phyloP scores from a whole-genome alignment of 2,888 invertebrate species.

The Cactoblastis cactorum region DNA sequence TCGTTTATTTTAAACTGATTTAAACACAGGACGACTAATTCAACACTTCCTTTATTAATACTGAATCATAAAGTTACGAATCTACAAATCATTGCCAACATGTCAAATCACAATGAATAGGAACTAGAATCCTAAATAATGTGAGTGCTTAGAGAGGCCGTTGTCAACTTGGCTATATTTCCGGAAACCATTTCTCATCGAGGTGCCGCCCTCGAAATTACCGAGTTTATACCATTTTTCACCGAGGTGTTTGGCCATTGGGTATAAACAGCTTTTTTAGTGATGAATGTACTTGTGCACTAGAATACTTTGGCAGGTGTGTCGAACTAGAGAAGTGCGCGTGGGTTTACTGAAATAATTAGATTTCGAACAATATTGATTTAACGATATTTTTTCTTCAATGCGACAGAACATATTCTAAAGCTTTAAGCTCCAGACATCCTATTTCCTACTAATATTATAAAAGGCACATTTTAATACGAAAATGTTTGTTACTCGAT shows the following conservation, averaged over 20 bases:
- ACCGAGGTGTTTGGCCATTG: conserved; percentile 35
- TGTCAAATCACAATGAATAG: conserved; percentile 21
- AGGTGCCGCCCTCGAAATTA: conserved; percentile 25
- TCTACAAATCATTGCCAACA: conserved; percentile 21
- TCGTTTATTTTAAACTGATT: not conserved
- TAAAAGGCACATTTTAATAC: too few species aligned
- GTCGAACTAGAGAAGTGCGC: not conserved
- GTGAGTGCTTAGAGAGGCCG: conserved; percentile 18
- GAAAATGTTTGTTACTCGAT: too few species aligned
- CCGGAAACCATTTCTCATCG: conserved; percentile 26
- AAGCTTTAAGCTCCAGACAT: too few species aligned
- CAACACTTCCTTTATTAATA: not conserved
- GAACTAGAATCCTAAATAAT: conserved; percentile 18
- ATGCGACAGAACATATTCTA: too few species aligned
- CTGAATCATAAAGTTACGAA: not conserved
- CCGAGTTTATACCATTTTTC: conserved; percentile 42
- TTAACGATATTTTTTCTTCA: too few species aligned
- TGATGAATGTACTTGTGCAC: conserved; percentile 53
- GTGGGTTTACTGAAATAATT: not conserved
- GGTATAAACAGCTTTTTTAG: conserved; percentile 38
- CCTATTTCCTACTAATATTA: too few species aligned
- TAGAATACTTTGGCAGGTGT: conserved; percentile 30
- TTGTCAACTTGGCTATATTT: conserved; percentile 27
- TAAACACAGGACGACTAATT: not conserved
- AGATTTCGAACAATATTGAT: too few species aligned